These are phyloP conservation scores for Anser brachyrhynchus DNA, from an alignment of 2,113 vertebrate species.

Conservation along the genomic window DNA sequence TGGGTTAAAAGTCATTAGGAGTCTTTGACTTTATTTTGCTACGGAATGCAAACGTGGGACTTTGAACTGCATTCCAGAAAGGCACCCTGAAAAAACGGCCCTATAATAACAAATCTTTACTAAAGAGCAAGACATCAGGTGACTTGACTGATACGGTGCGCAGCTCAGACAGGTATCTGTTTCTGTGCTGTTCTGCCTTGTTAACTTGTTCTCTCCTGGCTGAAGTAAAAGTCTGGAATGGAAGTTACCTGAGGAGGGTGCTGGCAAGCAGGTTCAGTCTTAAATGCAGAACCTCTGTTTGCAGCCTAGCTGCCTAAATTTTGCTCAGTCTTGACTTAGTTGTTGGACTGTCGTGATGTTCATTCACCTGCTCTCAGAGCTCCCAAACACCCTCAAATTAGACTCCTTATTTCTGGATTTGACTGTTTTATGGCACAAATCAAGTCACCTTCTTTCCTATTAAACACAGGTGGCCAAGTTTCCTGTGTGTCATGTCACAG, in stretches of 20 bases:
- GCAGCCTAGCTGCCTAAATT: background rate
- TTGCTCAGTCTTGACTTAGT: background rate
- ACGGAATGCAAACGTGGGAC: background rate
- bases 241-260: background rate
- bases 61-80: background rate
- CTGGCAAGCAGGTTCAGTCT: background rate
- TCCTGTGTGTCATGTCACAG: background rate
- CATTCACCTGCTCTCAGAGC: background rate
- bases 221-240: background rate
- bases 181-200: background rate
- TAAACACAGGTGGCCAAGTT: background rate
- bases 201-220: background rate
- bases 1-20: background rate
- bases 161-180: background rate
- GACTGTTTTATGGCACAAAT: background rate
- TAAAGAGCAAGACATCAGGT: background rate
- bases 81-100: background rate
- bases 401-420: background rate
- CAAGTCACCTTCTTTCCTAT: background rate
- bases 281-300: background rate
- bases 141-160: background rate
- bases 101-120: background rate
- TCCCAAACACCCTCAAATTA: background rate
- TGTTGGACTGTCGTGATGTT: background rate
- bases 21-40: background rate